Conservation (phyloP, 1,140 invertebrate genomes). For the Drosophila grimshawi region DNA sequence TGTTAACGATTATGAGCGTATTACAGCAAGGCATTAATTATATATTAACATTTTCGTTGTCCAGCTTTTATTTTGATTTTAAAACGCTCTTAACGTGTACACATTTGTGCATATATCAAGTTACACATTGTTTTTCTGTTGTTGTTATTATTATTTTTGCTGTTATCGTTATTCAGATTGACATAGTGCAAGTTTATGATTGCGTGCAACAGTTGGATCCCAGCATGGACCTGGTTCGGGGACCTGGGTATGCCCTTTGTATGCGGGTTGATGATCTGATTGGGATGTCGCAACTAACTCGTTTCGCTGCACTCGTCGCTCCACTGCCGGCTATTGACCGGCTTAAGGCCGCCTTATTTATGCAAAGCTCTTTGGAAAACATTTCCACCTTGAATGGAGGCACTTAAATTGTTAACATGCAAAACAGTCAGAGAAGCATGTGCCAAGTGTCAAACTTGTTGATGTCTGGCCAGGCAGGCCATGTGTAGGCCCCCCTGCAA, state of each 20-base stretch:
- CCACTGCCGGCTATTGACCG: slow-evolving; percentile 17
- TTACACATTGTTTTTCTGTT: slow-evolving; percentile 23
- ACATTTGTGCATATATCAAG: slow-evolving; percentile 43
- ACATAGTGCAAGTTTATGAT: slow-evolving; percentile 6
- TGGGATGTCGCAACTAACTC: slow-evolving; percentile 51
- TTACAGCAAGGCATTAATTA: slow-evolving; percentile 16
- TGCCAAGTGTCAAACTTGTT: slow-evolving; percentile 57
- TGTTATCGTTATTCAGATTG: slow-evolving; percentile 14
- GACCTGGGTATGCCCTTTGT: not conserved
- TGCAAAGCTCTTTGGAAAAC: slow-evolving; percentile 59
- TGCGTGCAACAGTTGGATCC: slow-evolving; percentile 50
- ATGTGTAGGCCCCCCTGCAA: slow-evolving; percentile 27
- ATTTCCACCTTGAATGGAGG: slow-evolving; percentile 54
- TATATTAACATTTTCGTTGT: slow-evolving; percentile 20
- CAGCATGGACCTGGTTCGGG: slow-evolving; percentile 16
- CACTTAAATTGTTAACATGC: slow-evolving; percentile 59
- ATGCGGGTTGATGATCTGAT: slow-evolving; percentile 39
- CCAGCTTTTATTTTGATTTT: slow-evolving; percentile 1
- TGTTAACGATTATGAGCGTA: not conserved
- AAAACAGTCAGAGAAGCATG: slow-evolving; percentile 48
- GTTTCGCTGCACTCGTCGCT: slow-evolving; percentile 31
- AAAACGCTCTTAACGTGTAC: slow-evolving; percentile 6
- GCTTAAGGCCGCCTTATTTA: slow-evolving; percentile 43
- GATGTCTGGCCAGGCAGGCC: slow-evolving; percentile 30
- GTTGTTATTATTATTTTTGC: slow-evolving; percentile 12